Base-by-base conservation (phyloP, 2,113 vertebrate genomes). In the Cynoglossus semilaevis region DNA sequence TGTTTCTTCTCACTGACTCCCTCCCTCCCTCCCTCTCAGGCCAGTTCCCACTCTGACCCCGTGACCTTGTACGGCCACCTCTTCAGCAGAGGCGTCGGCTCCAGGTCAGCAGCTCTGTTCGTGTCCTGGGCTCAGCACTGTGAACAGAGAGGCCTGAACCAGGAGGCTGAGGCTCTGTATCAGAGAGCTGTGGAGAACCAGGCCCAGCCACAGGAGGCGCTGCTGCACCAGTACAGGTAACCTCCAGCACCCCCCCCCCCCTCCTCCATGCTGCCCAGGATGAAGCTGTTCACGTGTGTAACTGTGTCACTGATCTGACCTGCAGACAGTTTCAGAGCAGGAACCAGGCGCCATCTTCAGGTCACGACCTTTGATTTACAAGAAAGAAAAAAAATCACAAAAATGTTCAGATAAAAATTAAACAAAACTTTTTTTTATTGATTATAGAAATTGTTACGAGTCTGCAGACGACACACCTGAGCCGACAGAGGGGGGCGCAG, bases 81-180 rank as follows among this genome's bases (percentile, higher is more conserved):
- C 7, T 87, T 89, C 57, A 80, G 74, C n/a, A 73, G 83, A 0
- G 94, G 92, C 1, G 46, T 95, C 6, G 94, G 94, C 38, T 90
- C 67, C 7, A 79, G 49, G 34, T 77, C 84, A 0, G 89, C 94
- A 0, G 58, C 77, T 15, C 82, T 96, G 0, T 94, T 93, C 12
- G 2, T 94, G 15, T 80, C 90, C 43, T 96, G 93, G 94, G 92
- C 93, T 0, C 82, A 80, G 56, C 81, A 91, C 46, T 86, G 91
- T 56, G 93, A 93, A 46, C 59, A 49, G 34, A 87, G 64, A 15
- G 91, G 88, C 1, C 43, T 85, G 60, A 37, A 76, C 0, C 74
- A 89, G 0, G 84, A 88, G 42, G 93, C 93, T 1, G 86, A 81
- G 0, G 73, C 73, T 0, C 59, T 94, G 2, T 92, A 89, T 56